Evolutionary conservation across 2,797 vertebrate genomes (phyloP), one percentile per base, ranked within the genome.

Genomic region (Lithobates sylvaticus): DNA sequence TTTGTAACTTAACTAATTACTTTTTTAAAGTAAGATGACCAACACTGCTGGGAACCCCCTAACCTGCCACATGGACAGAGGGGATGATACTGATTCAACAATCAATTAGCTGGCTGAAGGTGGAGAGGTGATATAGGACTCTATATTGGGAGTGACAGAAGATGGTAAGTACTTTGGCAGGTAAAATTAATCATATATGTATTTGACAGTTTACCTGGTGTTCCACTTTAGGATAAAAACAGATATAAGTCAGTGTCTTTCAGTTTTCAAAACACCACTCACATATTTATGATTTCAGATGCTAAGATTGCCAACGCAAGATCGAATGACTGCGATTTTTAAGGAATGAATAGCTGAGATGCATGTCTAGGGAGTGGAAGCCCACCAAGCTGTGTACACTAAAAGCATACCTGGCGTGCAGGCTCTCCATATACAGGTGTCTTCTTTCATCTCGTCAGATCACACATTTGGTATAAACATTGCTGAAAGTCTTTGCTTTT

Each of bases 391-490:
- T 81, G 79, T 81, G 36, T 81, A 81, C 71, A 81, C 69, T 73
- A 61, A 6, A 72, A 27, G 34, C 70, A 73, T 82, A 73, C 70
- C 80, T 82, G 69, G 61, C n/a, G 39, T 73, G 70, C 80, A 82
- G 29, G 29, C 1, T 18, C 5, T 54, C 50, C 50, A 54, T 58
- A 29, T 29, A 23, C 75, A 77, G 75, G 69, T 81, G 69, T 81
- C 69, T 81, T 39, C 12, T 54, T 16, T 72, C 69, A 2, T 26
- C 32, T 21, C 71, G 44, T 39, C 47, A 36, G 47, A 81, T n/a
- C 32, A 29, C 29, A 9, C n/a, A 39, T 23, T 15, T 76, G 10
- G 26, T 67, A 18, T 44, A 26, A 4, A 29, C 76, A 67, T 8
- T 68, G 10, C 26, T 47, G 16, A 34, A 32, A 16, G 7, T 27